Evolutionary conservation across 2,113 vertebrate species (phyloP).

Genomic region (Vimba vimba): DNA sequence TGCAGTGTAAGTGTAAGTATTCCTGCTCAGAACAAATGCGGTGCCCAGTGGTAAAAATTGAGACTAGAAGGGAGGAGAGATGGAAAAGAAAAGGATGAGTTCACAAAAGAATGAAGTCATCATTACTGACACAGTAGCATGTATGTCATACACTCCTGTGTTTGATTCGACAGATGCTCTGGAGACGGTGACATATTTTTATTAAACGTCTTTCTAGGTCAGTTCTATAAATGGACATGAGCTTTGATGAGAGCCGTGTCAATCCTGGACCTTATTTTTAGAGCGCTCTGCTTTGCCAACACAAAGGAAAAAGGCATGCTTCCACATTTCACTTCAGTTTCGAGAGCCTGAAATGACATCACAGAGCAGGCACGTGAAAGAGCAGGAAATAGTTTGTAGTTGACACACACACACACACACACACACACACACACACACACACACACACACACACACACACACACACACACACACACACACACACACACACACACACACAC

Average conservation of each 20-base stretch:
- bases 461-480: not conserved
- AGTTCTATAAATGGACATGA: conserved; percentile 41
- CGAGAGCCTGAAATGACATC: conserved; percentile 56
- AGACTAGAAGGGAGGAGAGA: not conserved
- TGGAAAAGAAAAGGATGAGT: not conserved
- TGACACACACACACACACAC: not conserved
- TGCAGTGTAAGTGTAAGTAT: not conserved
- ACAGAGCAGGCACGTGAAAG: conserved; percentile 51
- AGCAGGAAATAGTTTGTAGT: conserved; percentile 42
- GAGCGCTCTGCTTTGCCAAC: conserved; percentile 34
- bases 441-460: not conserved
- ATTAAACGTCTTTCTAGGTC: conserved; percentile 33
- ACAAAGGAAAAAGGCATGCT: conserved; percentile 20
- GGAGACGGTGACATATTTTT: not conserved
- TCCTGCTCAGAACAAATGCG: not conserved
- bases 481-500: not conserved
- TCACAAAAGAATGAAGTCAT: not conserved
- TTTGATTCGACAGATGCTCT: conserved; percentile 16
- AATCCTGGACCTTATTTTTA: conserved; percentile 47
- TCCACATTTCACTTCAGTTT: conserved; percentile 25
- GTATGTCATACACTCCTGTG: not conserved
- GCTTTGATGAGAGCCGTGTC: not conserved
- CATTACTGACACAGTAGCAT: not conserved
- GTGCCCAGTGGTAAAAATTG: not conserved
- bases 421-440: not conserved